Evolutionary conservation across 2,888 invertebrate genomes (phyloP).

Genomic region (Tipula helvola): DNA sequence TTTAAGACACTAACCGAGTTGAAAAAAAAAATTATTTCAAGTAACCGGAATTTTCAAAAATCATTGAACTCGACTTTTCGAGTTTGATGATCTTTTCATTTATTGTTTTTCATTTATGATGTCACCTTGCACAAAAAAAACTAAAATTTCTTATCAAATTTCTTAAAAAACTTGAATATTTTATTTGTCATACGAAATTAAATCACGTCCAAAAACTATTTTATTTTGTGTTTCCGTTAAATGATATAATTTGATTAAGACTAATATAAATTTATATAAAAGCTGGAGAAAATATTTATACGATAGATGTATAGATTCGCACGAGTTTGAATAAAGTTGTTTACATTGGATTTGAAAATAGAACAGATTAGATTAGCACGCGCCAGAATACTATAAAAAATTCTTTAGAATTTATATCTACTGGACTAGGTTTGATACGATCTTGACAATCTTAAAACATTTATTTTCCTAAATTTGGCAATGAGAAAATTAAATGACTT

Average conservation of each 20-base stretch:
- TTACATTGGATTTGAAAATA: background rate
- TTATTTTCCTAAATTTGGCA: background rate
- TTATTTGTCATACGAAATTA: background rate
- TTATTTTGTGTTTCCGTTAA: background rate
- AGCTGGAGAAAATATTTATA: background rate
- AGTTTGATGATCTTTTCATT: background rate
- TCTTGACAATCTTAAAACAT: background rate
- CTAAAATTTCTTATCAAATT: background rate
- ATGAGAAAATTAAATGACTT: background rate
- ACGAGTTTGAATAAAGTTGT: background rate
- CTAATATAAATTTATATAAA: background rate
- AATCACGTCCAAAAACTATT: background rate
- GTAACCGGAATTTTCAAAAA: background rate
- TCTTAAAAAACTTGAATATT: background rate
- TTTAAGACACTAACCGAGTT: background rate
- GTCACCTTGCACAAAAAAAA: background rate
- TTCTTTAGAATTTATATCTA: background rate
- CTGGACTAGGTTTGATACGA: background rate
- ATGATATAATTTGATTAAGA: background rate
- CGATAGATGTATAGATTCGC: background rate
- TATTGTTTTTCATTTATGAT: background rate
- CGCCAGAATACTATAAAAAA: background rate
- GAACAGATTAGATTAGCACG: background rate
- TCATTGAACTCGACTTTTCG: background rate
- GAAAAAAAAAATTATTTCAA: background rate